Conservation (phyloP, 2,797 vertebrate species). For the Sciurus carolinensis region DNA sequence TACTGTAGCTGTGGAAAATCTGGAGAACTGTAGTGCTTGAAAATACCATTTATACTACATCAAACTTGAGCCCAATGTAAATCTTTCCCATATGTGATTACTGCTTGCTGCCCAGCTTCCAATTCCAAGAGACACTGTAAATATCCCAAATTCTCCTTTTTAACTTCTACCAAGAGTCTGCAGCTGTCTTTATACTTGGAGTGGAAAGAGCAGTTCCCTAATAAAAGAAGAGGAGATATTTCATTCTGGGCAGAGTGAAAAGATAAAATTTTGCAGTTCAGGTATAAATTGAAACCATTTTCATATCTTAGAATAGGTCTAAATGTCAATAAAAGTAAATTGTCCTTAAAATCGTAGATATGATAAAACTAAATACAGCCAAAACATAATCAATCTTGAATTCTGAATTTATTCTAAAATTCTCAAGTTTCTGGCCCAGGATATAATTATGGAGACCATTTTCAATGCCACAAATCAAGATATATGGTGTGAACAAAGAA, state of each 20-base stretch:
- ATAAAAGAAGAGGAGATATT: conserved; percentile 7
- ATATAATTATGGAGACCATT: neutral
- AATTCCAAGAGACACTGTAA: conserved; percentile 63
- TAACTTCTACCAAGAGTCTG: conserved; percentile 68
- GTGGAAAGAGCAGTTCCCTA: conserved; percentile 31
- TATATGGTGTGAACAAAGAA: neutral
- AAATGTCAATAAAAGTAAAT: conserved; percentile 71
- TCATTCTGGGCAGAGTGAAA: conserved; percentile 58
- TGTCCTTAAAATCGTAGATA: neutral
- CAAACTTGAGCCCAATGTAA: conserved; percentile 77
- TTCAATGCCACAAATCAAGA: conserved; percentile 5
- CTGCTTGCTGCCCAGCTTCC: conserved; percentile 73
- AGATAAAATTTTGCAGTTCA: conserved; percentile 29
- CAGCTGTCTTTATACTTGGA: conserved; percentile 44
- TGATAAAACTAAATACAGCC: conserved; percentile 23
- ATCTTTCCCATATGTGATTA: conserved; percentile 84
- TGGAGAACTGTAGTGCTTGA: conserved; percentile 85
- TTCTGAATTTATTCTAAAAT: conserved; percentile 61
- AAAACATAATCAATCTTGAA: conserved; percentile 27
- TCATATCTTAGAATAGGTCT: conserved; percentile 26
- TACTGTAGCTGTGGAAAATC: conserved; percentile 86
- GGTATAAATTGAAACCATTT: conserved; percentile 66
- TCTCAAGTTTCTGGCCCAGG: neutral
- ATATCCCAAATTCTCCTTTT: conserved; percentile 64
- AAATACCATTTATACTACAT: conserved; percentile 85